These are phyloP conservation scores for Hemicrepidius hirtus DNA, from an alignment of 2,888 invertebrate species.

Conservation along the genomic window DNA sequence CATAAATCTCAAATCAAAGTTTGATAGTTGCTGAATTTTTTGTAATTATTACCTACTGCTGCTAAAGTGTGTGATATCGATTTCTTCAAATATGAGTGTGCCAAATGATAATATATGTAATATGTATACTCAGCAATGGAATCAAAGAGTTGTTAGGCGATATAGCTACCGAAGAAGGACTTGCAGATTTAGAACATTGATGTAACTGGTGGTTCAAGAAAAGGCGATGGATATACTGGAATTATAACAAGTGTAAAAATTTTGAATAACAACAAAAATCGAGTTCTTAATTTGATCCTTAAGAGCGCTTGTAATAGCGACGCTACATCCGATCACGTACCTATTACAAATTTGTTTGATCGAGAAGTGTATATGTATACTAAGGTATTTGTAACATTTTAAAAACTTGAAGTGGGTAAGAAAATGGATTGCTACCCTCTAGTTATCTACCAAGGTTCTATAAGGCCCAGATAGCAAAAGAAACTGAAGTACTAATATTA, in stretches of 20 bases:
- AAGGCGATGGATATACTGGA: slow-evolving; percentile 60
- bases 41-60: too few relatives aligned
- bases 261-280: slow-evolving; percentile 49
- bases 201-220: slow-evolving; percentile 50
- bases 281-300: slow-evolving; percentile 42
- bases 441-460: slow-evolving; percentile 22
- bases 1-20: too few relatives aligned
- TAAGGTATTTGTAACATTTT: neutral
- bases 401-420: slow-evolving; percentile 16
- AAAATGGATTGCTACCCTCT: neutral
- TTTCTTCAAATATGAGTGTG: neutral
- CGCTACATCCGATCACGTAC: neutral
- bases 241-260: slow-evolving; percentile 56
- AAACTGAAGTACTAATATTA: slow-evolving; percentile 58
- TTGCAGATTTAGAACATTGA: slow-evolving; percentile 44
- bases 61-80: neutral
- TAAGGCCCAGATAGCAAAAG: neutral
- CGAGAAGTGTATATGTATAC: slow-evolving; percentile 28
- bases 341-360: slow-evolving; percentile 10
- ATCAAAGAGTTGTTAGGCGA: slow-evolving; percentile 20
- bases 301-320: slow-evolving; percentile 40
- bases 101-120: neutral
- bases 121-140: neutral
- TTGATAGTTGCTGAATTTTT: too few relatives aligned
- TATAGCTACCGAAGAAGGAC: slow-evolving; percentile 30